Percentiles rank a stretch among this genome's conserved stretches.
These are phyloP conservation scores for Coilia nasus DNA, from an alignment of 2,797 vertebrate genomes.

Conservation along the genomic window DNA sequence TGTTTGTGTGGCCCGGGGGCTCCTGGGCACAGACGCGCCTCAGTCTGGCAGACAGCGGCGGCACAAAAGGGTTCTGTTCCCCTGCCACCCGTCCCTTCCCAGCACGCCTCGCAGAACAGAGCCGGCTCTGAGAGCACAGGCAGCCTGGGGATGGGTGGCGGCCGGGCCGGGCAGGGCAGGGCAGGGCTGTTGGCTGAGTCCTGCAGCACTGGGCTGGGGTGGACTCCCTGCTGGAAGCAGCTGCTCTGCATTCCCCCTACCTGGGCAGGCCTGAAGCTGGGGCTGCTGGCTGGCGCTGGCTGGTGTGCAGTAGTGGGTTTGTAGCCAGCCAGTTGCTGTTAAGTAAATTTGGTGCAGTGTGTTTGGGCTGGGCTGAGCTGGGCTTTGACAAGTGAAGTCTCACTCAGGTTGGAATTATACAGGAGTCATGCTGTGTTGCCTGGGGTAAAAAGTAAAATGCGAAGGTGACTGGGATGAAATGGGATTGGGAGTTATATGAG, in stretches of 20 bases:
- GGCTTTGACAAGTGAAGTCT: too few relatives aligned
- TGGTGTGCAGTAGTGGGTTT: too few relatives aligned
- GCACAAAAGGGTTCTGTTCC: conserved; percentile 75
- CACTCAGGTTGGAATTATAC: too few relatives aligned
- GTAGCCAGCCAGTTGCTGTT: too few relatives aligned
- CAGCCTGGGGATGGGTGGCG: neutral
- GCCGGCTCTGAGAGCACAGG: conserved; percentile 68
- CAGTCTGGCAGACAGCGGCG: conserved; percentile 54
- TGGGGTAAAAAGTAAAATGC: too few relatives aligned
- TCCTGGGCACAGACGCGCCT: conserved; percentile 35
- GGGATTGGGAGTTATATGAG: too few relatives aligned
- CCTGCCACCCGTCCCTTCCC: conserved; percentile 69
- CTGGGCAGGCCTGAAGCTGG: neutral
- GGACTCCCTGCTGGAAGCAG: neutral
- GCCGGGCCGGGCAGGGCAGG: neutral
- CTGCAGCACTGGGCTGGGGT: neutral
- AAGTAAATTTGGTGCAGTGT: too few relatives aligned
- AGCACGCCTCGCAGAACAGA: conserved; percentile 74
- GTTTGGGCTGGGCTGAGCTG: too few relatives aligned
- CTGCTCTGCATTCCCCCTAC: too few relatives aligned
- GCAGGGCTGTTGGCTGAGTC: neutral
- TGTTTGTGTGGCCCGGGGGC: neutral
- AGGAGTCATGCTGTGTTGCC: too few relatives aligned
- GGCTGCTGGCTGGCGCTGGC: too few relatives aligned
- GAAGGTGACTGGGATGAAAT: too few relatives aligned